A percentile compares a stretch with the other conserved stretches of the same genome.
These are phyloP conservation scores for Pelecanus crispus DNA, from an alignment of 2,113 vertebrate species.

Conservation along the genomic window DNA sequence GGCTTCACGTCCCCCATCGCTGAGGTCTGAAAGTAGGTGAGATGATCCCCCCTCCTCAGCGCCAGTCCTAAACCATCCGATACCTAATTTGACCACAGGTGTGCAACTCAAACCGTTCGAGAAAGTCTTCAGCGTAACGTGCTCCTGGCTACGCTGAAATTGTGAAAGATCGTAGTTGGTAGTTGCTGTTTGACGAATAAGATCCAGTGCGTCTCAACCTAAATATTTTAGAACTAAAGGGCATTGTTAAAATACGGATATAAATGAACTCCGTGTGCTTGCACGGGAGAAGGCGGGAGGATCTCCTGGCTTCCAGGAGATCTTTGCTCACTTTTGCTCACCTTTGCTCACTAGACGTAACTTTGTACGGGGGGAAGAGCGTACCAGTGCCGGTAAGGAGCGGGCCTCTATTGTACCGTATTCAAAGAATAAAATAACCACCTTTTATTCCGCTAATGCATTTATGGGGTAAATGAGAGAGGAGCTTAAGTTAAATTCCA, in stretches of 20 bases:
- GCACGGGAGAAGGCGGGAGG: accelerated
- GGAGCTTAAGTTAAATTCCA: background rate
- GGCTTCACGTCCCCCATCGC: background rate
- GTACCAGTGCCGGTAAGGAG: background rate
- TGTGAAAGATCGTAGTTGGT: accelerated
- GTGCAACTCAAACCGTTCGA: background rate
- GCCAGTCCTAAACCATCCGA: background rate
- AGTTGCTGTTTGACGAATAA: background rate
- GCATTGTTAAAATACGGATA: accelerated
- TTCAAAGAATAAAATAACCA: background rate
- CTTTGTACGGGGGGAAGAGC: accelerated
- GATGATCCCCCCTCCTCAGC: background rate
- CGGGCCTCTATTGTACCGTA: accelerated
- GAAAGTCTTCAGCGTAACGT: background rate
- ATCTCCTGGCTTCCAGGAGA: background rate
- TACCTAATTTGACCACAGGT: background rate
- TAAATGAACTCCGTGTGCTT: background rate
- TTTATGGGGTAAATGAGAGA: background rate
- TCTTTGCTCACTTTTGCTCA: too few relatives aligned
- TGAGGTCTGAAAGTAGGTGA: background rate
- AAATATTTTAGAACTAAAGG: background rate
- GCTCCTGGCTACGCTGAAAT: too few relatives aligned
- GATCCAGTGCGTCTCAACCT: background rate
- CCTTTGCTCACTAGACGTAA: background rate
- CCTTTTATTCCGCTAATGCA: background rate